Evolutionary conservation across 2,797 vertebrate species (phyloP), one percentile per base, ranked within the genome.

Genomic region (Phrynocephalus vlangalii): DNA sequence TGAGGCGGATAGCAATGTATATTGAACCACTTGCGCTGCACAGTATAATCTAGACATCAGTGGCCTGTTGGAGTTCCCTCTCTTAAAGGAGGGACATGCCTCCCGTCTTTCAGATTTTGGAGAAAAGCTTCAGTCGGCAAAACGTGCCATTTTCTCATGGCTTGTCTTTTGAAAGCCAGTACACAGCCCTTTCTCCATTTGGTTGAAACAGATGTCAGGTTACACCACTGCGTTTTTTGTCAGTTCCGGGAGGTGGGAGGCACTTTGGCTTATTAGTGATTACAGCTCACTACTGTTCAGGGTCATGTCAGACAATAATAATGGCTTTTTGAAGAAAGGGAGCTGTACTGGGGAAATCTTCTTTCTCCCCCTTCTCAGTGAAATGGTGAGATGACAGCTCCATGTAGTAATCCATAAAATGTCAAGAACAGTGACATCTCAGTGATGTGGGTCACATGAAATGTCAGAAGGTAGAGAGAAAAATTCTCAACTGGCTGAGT

Each of bases 391-490:
- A 92, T 68, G 86, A 66, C 68, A 73, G 85, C 82, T 90, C 91
- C 86, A 1, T 85, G 81, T 85, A 86, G 52, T 78, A 83, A 87
- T 89, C 79, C 0, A 1, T 79, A 87, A 91, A 95, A 94, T 88
- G 91, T 94, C 93, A 95, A 86, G 91, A 89, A 86, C 84, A 89
- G 88, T 85, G 82, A 94, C 82, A 78, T 94, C 86, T 95, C 91
- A 91, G 88, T 94, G 92, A 63, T 0, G 20, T 95, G 93, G 95
- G 93, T 95, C 95, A 95, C 90, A 91, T 95, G 70, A 86, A 56
- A n/a, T 60, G 20, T 60, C 67, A 10, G 44, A n/a, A 16, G 33
- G 92, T 38, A 30, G 82, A 87, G 80, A 88, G 89, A 48, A n/a
- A 76, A 75, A 3, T 30, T 92, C 92, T 91, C 83, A 91, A 90